Base-by-base conservation (phyloP, 2,113 vertebrate species). In the Oreochromis aureus region DNA sequence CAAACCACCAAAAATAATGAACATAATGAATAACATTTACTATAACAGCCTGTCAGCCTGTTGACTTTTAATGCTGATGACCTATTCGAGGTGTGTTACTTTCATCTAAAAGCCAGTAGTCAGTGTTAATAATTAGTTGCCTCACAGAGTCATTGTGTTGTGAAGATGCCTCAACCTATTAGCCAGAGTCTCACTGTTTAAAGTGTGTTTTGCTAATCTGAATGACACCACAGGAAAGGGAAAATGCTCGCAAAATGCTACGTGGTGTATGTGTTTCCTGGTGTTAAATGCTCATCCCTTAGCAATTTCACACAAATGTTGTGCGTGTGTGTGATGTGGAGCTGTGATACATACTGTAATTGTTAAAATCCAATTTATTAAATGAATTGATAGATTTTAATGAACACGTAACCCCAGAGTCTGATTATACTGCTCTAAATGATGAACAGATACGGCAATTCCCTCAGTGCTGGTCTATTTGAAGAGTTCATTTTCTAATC, bases 31-130 rank as follows among this genome's bases (percentile, higher is more conserved):
- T 46, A 84, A 53, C 85, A 85, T 92, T 93, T 87, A 51, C 51
- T 86, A 32, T 22, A 90, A 89, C 87, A 90, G 61, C 69, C 27
- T n/a, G 69, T 81, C 76, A 61, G 69, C 10, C 44, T 83, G 58
- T 58, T 82, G 81, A 86, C 55, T 63, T n/a, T 71, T 79, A 82
- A 58, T 27, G 78, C 54, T 86, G 83, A 80, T 93, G 94, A 95
- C 95, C 95, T 95, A 94, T 91, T 95, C 95, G 81, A 94, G 91
- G 93, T 91, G 90, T 81, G 87, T 95, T 95, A 95, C 86, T 86
- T 88, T 92, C 90, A 92, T 69, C 84, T 82, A 87, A 89, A 89
- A 90, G 89, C 86, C 87, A 91, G 53, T 82, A 86, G 81, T 85
- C 90, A 82, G 73, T 61, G 80, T 78, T 78, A 79, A 80, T 83